Evolutionary conservation across 2,888 invertebrate species (phyloP).

Genomic region (Timema cristinae): DNA sequence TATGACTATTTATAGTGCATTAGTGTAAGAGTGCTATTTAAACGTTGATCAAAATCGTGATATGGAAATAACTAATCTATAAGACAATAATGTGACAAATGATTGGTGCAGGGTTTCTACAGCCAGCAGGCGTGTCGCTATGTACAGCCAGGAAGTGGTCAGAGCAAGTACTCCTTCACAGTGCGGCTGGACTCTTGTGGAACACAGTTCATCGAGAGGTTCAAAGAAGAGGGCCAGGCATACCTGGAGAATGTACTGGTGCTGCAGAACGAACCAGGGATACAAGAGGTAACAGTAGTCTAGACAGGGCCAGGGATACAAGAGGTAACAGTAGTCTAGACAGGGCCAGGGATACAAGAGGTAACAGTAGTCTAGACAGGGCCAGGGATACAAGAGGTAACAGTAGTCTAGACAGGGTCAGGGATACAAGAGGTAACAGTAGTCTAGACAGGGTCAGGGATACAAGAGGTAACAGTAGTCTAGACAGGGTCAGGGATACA

Average conservation of each 20-base stretch:
- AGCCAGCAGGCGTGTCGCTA: conserved; percentile 67
- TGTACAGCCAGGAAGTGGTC: conserved; percentile 65
- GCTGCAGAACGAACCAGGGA: conserved; percentile 72
- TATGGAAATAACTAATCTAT: neutral
- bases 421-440: too few relatives aligned
- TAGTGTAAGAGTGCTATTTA: neutral
- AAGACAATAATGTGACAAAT: neutral
- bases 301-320: too few relatives aligned
- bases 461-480: too few relatives aligned
- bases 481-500: too few relatives aligned
- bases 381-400: too few relatives aligned
- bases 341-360: too few relatives aligned
- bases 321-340: too few relatives aligned
- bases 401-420: too few relatives aligned
- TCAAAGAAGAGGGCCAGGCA: conserved; percentile 70
- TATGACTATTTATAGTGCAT: neutral
- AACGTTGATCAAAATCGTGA: too few relatives aligned
- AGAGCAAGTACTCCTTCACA: conserved; percentile 67
- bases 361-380: too few relatives aligned
- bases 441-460: too few relatives aligned
- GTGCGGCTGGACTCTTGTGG: conserved; percentile 72
- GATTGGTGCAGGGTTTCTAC: conserved; percentile 53
- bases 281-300: conserved; percentile 49
- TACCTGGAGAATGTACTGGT: conserved; percentile 76
- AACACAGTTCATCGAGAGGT: conserved; percentile 73